A percentile compares a stretch with the other conserved stretches of the same genome.
Conservation (phyloP, 2,113 vertebrate species). For the Xenopus borealis region DNA sequence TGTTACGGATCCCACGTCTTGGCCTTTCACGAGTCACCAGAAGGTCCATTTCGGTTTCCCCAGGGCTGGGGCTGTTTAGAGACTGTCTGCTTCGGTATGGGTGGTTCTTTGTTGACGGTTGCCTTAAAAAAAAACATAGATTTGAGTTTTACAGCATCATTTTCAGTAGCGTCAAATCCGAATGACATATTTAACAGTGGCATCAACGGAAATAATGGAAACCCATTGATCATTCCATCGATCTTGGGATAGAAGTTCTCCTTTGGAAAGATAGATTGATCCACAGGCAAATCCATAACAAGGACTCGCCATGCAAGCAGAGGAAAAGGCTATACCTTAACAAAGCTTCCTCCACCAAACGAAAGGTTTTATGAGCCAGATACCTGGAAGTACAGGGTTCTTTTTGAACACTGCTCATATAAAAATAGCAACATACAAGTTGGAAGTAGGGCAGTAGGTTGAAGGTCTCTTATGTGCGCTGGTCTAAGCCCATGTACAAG, state of each 20-base stretch:
- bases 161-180: constrained; percentile 35
- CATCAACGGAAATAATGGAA: background rate
- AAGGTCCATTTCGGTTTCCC: constrained; percentile 97
- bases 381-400: background rate
- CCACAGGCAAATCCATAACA: too few species aligned
- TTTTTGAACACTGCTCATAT: background rate
- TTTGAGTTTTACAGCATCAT: too few species aligned
- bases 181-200: background rate
- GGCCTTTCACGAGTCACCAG: constrained; percentile 93
- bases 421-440: background rate
- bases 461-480: too few species aligned
- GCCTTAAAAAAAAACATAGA: constrained; percentile 62
- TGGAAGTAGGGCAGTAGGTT: constrained; percentile 4
- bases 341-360: too few species aligned
- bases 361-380: too few species aligned
- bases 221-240: too few species aligned
- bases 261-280: too few species aligned
- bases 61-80: constrained; percentile 93
- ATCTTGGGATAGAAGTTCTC: too few species aligned
- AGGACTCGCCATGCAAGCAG: too few species aligned
- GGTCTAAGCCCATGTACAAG: too few species aligned
- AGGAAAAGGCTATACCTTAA: too few species aligned
- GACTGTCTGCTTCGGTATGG: constrained; percentile 93
- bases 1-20: constrained; percentile 91
- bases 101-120: constrained; percentile 79